Conservation (phyloP, 2,888 invertebrate genomes). For the Aphodius granarius region DNA sequence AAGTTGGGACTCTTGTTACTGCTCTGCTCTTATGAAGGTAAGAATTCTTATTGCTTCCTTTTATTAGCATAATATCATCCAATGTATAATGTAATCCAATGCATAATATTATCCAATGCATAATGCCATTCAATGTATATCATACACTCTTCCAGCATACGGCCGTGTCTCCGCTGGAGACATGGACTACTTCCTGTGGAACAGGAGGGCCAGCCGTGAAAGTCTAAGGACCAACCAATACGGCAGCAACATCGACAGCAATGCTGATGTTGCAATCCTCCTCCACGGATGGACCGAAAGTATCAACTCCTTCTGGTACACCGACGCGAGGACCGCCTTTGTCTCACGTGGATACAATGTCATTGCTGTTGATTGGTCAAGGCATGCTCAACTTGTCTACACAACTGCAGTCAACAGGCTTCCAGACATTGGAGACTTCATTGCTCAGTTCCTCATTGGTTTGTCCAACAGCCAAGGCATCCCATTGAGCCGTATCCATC, state of each 20-base stretch:
- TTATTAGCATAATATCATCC: too few relatives aligned
- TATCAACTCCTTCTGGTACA: slow-evolving; percentile 22
- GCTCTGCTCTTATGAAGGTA: not conserved
- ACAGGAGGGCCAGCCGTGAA: slow-evolving; percentile 9
- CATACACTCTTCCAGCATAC: not conserved
- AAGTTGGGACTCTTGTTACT: not conserved
- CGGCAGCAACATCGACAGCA: slow-evolving; percentile 15
- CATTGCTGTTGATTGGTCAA: slow-evolving; percentile 21
- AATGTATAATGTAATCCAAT: too few relatives aligned
- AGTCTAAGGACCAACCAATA: slow-evolving; percentile 6
- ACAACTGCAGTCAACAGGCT: slow-evolving; percentile 10
- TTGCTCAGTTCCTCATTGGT: slow-evolving; percentile 16
- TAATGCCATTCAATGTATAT: not conserved
- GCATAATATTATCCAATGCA: too few relatives aligned
- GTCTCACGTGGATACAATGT: slow-evolving; percentile 5
- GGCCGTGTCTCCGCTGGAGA: slow-evolving; percentile 7
- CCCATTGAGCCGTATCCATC: slow-evolving; percentile 11
- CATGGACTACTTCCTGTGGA: slow-evolving; percentile 14
- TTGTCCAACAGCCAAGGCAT: slow-evolving; percentile 15
- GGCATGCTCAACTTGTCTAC: slow-evolving; percentile 14
- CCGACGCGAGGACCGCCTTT: slow-evolving; percentile 6
- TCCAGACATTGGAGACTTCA: slow-evolving; percentile 9
- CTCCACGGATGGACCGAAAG: slow-evolving; percentile 21
- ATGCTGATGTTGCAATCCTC: slow-evolving; percentile 13
- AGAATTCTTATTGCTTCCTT: too few relatives aligned